Conservation (phyloP, 1,140 invertebrate species). For the Sipha flava region DNA sequence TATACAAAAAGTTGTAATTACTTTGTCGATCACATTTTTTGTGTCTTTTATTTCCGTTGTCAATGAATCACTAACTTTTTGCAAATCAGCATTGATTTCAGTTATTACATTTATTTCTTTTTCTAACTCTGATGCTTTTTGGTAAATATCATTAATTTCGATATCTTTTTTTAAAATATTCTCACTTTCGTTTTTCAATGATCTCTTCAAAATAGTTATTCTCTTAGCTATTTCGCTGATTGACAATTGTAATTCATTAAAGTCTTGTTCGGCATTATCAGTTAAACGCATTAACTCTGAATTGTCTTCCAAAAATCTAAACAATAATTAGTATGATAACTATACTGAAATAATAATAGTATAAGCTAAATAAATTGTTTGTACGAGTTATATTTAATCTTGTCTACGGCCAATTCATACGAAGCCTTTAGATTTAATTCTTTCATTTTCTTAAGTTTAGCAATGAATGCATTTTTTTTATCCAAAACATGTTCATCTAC, state of each 20-base stretch:
- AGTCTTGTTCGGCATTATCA: constrained; percentile 53
- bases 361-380: too few species aligned
- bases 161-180: constrained; percentile 78
- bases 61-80: constrained; percentile 73
- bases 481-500: background rate
- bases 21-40: constrained; percentile 65
- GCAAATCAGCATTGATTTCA: constrained; percentile 78
- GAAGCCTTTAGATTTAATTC: background rate
- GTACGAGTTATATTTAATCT: background rate
- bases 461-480: background rate
- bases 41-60: constrained; percentile 69
- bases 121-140: constrained; percentile 76
- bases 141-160: constrained; percentile 69
- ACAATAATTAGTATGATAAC: background rate
- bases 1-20: constrained; percentile 55
- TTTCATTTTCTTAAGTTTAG: background rate
- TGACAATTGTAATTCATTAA: constrained; percentile 55
- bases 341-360: too few species aligned
- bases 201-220: constrained; percentile 63
- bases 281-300: constrained; percentile 63
- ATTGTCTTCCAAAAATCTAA: constrained; percentile 51
- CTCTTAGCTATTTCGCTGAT: constrained; percentile 63
- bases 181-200: constrained; percentile 66
- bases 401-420: background rate
- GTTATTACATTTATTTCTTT: constrained; percentile 84